Conservation (phyloP, 30 jellyfish, hydroid and myxozoan genomes). For the Chironex yamaguchii region DNA sequence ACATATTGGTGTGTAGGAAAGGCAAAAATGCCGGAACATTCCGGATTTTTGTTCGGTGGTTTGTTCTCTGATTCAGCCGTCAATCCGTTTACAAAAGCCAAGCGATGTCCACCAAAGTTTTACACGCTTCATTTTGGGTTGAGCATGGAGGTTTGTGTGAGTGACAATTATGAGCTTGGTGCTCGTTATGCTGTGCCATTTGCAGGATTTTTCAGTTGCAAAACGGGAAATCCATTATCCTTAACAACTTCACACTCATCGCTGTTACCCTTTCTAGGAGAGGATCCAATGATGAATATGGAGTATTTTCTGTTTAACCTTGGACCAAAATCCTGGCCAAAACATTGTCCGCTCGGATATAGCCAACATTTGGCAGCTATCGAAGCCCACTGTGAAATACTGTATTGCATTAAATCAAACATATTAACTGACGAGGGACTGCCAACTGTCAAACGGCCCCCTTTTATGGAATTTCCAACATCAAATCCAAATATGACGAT, state of each 20-base stretch:
- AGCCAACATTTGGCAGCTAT: constrained; percentile 82
- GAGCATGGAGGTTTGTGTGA: constrained; percentile 73
- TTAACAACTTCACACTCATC: constrained; percentile 3
- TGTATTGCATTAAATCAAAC: constrained; percentile 75
- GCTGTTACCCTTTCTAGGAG: constrained; percentile 43
- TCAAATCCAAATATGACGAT: constrained; percentile 62
- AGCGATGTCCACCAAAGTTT: constrained; percentile 81
- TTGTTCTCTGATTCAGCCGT: constrained; percentile 64
- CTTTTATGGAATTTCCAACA: constrained; percentile 70
- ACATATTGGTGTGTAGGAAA: constrained; percentile 81
- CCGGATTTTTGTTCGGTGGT: constrained; percentile 84
- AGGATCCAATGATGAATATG: constrained; percentile 28
- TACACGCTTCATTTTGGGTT: constrained; percentile 73
- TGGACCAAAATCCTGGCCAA: constrained; percentile 81
- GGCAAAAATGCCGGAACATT: constrained; percentile 53
- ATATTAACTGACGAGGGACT: constrained; percentile 68
- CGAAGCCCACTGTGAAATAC: constrained; percentile 71
- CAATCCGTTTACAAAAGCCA: constrained; percentile 70
- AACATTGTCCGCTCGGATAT: constrained; percentile 72
- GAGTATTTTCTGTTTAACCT: constrained; percentile 45
- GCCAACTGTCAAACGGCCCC: constrained; percentile 72
- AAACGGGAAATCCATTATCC: constrained; percentile 75
- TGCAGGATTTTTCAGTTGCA: constrained; percentile 84
- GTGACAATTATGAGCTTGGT: constrained; percentile 79
- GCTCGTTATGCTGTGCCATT: constrained; percentile 61